phyloP scores from a whole-genome alignment of 2,888 invertebrate genomes.

The Phania funesta region DNA sequence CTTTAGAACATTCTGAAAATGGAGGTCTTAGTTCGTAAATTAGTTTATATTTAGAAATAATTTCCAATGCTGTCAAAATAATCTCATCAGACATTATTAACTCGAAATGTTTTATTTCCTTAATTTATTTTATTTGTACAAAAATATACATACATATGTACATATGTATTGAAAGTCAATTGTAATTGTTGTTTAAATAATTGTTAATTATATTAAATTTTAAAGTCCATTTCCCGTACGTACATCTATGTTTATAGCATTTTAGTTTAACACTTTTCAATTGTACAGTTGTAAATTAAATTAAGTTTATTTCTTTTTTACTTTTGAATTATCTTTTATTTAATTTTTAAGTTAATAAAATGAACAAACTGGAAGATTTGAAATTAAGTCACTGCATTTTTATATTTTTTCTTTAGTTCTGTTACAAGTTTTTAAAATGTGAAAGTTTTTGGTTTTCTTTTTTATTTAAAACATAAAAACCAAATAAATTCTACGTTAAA shows the following conservation, averaged over 20 bases:
- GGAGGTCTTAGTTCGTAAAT: slow-evolving; percentile 64
- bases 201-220: slow-evolving; percentile 52
- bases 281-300: slow-evolving; percentile 33
- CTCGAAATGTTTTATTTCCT: not conserved
- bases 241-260: not conserved
- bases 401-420: slow-evolving; percentile 21
- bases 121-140: slow-evolving; percentile 27
- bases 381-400: slow-evolving; percentile 46
- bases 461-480: not conserved
- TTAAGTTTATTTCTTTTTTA: slow-evolving; percentile 8
- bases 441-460: slow-evolving; percentile 4
- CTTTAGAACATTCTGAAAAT: slow-evolving; percentile 52
- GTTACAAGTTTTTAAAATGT: slow-evolving; percentile 28
- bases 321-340: slow-evolving; percentile 33
- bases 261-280: not conserved
- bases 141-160: not conserved
- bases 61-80: not conserved
- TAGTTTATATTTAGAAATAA: not conserved
- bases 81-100: slow-evolving; percentile 40
- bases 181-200: slow-evolving; percentile 58
- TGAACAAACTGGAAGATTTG: slow-evolving; percentile 52
- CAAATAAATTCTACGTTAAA: not conserved
- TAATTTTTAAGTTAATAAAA: slow-evolving; percentile 38
- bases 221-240: not conserved
- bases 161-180: slow-evolving; percentile 55